Conservation (phyloP, 1,140 invertebrate species). For the Vollenhovia emeryi region DNA sequence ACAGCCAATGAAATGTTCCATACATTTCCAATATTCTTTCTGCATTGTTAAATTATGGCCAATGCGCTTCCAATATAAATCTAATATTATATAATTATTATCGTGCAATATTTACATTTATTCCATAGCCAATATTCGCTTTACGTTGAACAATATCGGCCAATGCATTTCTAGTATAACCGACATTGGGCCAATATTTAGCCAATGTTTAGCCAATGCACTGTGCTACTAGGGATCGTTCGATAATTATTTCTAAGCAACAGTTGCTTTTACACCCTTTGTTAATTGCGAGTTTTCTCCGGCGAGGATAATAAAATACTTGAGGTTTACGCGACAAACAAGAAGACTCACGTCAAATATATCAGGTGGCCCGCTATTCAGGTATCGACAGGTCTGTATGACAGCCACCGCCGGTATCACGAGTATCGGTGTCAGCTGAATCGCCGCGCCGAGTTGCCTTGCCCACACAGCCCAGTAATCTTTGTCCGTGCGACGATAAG, state of each 20-base stretch:
- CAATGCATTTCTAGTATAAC: too few relatives aligned
- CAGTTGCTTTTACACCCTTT: not conserved
- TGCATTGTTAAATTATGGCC: too few relatives aligned
- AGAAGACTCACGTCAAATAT: slow-evolving; percentile 92
- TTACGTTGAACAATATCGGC: too few relatives aligned
- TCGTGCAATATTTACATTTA: too few relatives aligned
- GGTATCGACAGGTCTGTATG: slow-evolving; percentile 93
- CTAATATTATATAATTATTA: too few relatives aligned
- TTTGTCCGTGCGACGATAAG: slow-evolving; percentile 86
- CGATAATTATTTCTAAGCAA: not conserved
- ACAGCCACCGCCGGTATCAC: slow-evolving; percentile 92
- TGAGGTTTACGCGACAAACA: not conserved
- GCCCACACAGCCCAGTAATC: slow-evolving; percentile 92
- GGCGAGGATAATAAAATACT: not conserved
- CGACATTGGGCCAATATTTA: too few relatives aligned
- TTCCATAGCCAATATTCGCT: too few relatives aligned
- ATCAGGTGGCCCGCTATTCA: slow-evolving; percentile 93
- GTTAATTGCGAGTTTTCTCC: not conserved
- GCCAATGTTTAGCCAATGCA: too few relatives aligned
- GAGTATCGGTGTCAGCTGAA: slow-evolving; percentile 92
- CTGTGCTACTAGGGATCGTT: too few relatives aligned
- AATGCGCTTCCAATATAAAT: too few relatives aligned
- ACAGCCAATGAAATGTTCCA: too few relatives aligned
- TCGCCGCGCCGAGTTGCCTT: slow-evolving; percentile 90
- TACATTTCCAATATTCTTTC: too few relatives aligned